These are phyloP conservation scores for Pterocles burchelli DNA, from an alignment of 2,113 vertebrate genomes.

Conservation along the genomic window DNA sequence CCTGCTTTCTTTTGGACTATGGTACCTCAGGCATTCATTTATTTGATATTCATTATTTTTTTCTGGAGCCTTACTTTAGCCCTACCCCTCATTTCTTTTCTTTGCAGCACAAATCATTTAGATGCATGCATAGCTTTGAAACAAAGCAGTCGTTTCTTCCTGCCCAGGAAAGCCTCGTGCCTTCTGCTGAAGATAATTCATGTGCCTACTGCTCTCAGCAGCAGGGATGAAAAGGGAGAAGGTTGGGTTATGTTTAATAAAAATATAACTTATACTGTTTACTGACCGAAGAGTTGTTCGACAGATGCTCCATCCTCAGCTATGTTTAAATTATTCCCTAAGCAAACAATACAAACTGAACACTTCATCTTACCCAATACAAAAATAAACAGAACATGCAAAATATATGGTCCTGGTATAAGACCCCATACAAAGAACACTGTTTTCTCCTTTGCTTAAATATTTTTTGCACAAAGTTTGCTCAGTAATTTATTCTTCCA, in stretches of 20 bases:
- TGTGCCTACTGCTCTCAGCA: background rate
- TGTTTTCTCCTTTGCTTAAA: background rate
- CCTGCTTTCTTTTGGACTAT: background rate
- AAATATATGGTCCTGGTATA: slow-evolving; percentile 12
- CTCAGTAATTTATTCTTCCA: background rate
- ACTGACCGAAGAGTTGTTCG: background rate
- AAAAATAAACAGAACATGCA: slow-evolving; percentile 8
- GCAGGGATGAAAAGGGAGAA: background rate
- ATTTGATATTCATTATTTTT: background rate
- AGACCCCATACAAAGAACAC: background rate
- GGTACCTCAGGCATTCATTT: background rate
- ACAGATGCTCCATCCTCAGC: slow-evolving; percentile 37
- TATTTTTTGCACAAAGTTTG: background rate
- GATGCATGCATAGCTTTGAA: background rate
- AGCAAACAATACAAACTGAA: slow-evolving; percentile 38
- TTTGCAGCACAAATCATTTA: fast-evolving
- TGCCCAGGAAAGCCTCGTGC: background rate
- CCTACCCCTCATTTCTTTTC: background rate
- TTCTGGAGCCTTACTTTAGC: background rate
- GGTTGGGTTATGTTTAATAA: slow-evolving; percentile 12
- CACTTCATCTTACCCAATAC: background rate
- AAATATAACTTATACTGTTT: slow-evolving; percentile 36
- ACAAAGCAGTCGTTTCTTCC: background rate
- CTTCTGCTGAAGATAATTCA: slow-evolving; percentile 34
- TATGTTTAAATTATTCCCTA: slow-evolving; percentile 36